Evolutionary conservation across 2,113 vertebrate species (phyloP).

Genomic region (Empidonax traillii): DNA sequence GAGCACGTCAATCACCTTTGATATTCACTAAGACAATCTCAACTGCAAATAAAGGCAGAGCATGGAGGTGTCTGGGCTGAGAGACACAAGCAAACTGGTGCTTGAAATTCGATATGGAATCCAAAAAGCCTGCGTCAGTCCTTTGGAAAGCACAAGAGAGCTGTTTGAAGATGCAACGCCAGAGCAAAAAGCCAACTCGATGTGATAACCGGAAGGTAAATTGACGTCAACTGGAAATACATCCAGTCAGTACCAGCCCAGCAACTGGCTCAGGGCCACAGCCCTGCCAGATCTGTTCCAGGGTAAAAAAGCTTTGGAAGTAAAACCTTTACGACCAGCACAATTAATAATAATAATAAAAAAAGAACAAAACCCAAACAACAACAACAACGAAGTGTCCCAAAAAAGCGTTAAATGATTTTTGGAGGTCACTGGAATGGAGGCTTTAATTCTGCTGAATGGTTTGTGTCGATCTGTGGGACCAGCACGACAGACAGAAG

Average conservation of each 20-base stretch:
- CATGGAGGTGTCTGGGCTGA: not conserved
- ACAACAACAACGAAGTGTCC: not conserved
- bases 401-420: not conserved
- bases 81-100: constrained; percentile 18
- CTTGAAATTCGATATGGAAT: constrained; percentile 21
- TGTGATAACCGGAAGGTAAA: constrained; percentile 46
- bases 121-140: constrained; percentile 30
- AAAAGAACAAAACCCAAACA: not conserved
- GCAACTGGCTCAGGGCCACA: not conserved
- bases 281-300: not conserved
- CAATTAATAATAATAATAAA: not conserved
- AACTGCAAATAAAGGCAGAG: not conserved
- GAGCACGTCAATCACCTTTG: not conserved
- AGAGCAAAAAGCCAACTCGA: constrained; percentile 44
- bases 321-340: not conserved
- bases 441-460: not conserved
- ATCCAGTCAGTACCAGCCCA: constrained; percentile 13
- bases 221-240: constrained; percentile 32
- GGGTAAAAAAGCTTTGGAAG: not conserved
- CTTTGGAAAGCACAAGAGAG: constrained; percentile 35
- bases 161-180: constrained; percentile 16
- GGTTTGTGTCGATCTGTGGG: rapidly evolving
- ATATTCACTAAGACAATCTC: not conserved
- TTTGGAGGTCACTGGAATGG: not conserved
- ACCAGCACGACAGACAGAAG: not conserved